Conservation (phyloP, 35 echinoderm and acorn worm genomes). For the Heliocidaris erythrogramma region DNA sequence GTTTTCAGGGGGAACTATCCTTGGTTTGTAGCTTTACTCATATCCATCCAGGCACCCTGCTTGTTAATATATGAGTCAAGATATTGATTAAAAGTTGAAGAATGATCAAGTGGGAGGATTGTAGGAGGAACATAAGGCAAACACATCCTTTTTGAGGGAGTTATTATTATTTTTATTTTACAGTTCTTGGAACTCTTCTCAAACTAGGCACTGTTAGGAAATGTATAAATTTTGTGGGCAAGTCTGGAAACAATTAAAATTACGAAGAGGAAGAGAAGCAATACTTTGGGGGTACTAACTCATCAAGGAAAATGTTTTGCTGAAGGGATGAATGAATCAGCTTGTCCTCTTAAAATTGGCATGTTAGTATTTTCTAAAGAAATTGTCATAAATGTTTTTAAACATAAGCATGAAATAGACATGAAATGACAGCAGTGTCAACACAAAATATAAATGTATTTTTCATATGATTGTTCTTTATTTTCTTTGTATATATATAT, state of each 20-base stretch:
- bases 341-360: neutral
- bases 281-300: neutral
- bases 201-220: neutral
- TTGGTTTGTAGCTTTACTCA: neutral
- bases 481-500: too few relatives aligned
- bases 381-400: too few relatives aligned
- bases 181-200: neutral
- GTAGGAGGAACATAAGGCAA: neutral
- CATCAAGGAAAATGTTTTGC: neutral
- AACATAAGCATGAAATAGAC: too few relatives aligned
- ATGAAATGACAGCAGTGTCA: too few relatives aligned
- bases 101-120: neutral
- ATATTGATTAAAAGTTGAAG: neutral
- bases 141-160: neutral
- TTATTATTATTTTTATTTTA: neutral
- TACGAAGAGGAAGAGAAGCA: neutral
- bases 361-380: too few relatives aligned
- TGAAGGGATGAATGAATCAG: neutral
- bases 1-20: neutral
- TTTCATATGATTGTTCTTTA: too few relatives aligned
- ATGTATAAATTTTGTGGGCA: neutral
- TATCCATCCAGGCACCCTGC: neutral
- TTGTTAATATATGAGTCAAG: constrained; percentile 14
- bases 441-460: too few relatives aligned
- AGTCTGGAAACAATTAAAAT: neutral